These are phyloP conservation scores for Eristalis intricaria DNA, from an alignment of 2,888 invertebrate genomes.

Conservation along the genomic window DNA sequence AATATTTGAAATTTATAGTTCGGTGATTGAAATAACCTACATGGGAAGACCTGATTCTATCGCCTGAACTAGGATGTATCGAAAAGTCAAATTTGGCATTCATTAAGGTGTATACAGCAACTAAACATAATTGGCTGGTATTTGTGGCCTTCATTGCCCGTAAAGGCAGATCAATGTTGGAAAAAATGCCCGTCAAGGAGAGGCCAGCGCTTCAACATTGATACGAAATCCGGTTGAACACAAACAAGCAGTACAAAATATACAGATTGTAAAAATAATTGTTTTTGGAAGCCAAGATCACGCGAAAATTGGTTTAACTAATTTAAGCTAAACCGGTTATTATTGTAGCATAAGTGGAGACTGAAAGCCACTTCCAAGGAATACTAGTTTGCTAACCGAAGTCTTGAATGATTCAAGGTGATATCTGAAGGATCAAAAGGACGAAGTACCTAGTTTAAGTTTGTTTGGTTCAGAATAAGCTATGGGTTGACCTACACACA, in stretches of 20 bases:
- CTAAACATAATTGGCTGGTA: neutral
- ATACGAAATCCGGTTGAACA: neutral
- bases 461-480: no score
- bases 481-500: no score
- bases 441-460: no score
- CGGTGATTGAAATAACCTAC: neutral
- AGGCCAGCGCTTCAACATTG: neutral
- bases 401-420: no score
- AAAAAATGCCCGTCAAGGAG: neutral
- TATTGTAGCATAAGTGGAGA: neutral
- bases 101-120: neutral
- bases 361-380: no score
- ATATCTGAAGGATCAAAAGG: no score
- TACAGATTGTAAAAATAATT: neutral
- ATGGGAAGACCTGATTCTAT: neutral
- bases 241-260: neutral
- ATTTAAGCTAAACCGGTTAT: neutral
- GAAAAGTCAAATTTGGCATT: neutral
- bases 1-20: neutral
- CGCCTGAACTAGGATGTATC: neutral
- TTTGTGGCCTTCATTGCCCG: neutral
- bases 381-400: no score
- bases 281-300: neutral
- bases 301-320: neutral
- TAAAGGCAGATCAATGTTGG: neutral